Conservation (phyloP, 2,888 invertebrate species). For the Acleris emargana region DNA sequence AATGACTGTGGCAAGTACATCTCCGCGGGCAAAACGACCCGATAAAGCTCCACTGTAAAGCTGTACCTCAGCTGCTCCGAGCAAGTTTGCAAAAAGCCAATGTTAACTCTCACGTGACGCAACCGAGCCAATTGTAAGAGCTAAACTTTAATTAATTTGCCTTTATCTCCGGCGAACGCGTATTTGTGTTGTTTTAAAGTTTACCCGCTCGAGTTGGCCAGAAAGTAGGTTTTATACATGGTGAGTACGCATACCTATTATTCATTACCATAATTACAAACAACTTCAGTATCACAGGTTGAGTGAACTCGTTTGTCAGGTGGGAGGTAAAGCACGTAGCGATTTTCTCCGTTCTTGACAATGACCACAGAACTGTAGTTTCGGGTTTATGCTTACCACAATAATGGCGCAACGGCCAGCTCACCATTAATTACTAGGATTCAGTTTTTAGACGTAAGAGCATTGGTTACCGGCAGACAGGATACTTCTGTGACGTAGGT, state of each 20-base stretch:
- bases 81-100: slow-evolving; percentile 12
- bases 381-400: too few relatives aligned
- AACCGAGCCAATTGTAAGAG: slow-evolving; percentile 14
- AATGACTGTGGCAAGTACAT: not conserved
- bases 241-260: not conserved
- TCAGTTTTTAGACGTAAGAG: too few relatives aligned
- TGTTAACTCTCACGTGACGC: slow-evolving; percentile 1
- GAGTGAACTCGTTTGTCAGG: too few relatives aligned
- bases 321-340: too few relatives aligned
- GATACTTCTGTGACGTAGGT: too few relatives aligned
- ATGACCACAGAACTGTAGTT: too few relatives aligned
- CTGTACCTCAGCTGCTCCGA: not conserved
- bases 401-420: too few relatives aligned
- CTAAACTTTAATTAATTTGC: slow-evolving; percentile 25
- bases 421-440: too few relatives aligned
- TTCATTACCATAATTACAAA: not conserved
- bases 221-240: not conserved
- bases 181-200: slow-evolving; percentile 10
- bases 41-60: slow-evolving; percentile 1
- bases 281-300: not conserved
- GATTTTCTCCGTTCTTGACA: too few relatives aligned
- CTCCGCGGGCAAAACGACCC: not conserved
- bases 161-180: slow-evolving; percentile 10
- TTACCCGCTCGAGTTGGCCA: slow-evolving; percentile 1
- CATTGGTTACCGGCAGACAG: too few relatives aligned